Base-by-base conservation (phyloP, 37 sponge, comb jelly and placozoan species). In the Hexactinellida sp. region DNA sequence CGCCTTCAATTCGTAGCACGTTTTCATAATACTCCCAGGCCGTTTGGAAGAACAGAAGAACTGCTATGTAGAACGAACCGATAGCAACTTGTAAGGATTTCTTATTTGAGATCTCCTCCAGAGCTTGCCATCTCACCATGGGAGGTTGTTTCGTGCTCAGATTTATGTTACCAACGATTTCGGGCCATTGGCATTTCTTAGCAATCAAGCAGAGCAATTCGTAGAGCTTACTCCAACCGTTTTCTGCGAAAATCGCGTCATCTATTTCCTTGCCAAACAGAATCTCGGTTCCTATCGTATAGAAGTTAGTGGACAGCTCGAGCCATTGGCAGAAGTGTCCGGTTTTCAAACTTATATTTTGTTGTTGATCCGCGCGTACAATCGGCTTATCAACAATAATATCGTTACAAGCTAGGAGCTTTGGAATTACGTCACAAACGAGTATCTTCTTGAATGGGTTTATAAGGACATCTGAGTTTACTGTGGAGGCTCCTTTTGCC, bases 281-380 rank as follows among this genome's bases (percentile, higher is more conserved):
- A 63, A 63, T 63, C 34, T 63, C 76, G 3, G 76, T 90, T 23
- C 89, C 54, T 1, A 89, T 86, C 54, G 92, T 87, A 51, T 90
- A 92, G 86, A 85, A 94, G 84, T 86, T 86, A n/a, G 92, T 93
- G 1, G 84, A 88, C 1, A 90, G 71, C 89, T 94, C 94, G 39
- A 94, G 86, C 94, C 94, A 94, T 86, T 94, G 92, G 82, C 92
- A 94, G 54, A 94, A 87, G 76, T 94, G 92, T 47, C 92, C 91
- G 52, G 92, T 94, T 82, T 91, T 92, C 37, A 91, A 87, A 63
- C 76, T 63, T 36, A 87, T 47, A n/a, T 82, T 54, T 0, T 85
- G 85, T 23, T 87, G 89, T 24, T 85, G 92, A 24, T 85, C 84
- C 7, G 85, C 87, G 24, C 91, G 88, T 0, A 54, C 39, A 19